phyloP scores from a whole-genome alignment of 2,888 invertebrate genomes.

The Lasioglossum zephyrum region DNA sequence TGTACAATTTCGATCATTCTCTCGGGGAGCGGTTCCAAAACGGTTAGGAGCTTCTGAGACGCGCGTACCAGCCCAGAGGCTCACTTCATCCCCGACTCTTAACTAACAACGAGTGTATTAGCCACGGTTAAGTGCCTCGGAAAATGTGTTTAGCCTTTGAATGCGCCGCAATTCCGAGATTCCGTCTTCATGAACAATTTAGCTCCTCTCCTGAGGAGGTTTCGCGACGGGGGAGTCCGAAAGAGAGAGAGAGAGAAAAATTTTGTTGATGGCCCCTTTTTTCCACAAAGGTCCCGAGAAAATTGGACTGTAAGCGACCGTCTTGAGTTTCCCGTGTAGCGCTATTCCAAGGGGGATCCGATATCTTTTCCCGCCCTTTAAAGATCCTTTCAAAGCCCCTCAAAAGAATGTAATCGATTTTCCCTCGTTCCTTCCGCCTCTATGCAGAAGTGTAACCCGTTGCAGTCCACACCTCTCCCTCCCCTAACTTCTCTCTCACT shows the following conservation, averaged over 20 bases:
- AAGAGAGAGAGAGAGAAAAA: background rate
- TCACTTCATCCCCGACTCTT: background rate
- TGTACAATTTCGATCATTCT: background rate
- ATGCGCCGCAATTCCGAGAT: background rate
- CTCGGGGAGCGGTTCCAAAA: background rate
- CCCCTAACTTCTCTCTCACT: background rate
- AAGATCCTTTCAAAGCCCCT: slow-evolving; percentile 44
- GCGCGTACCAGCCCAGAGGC: background rate
- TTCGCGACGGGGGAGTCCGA: too few species aligned
- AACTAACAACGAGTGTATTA: slow-evolving; percentile 2
- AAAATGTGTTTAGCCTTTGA: slow-evolving; percentile 21
- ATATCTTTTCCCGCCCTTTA: slow-evolving; percentile 42
- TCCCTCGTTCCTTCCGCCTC: slow-evolving; percentile 19
- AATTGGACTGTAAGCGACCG: slow-evolving; percentile 46
- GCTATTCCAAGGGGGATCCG: slow-evolving; percentile 38
- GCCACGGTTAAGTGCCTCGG: background rate
- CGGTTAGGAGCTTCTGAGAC: background rate
- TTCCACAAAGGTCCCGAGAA: slow-evolving; percentile 29
- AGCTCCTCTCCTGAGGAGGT: background rate
- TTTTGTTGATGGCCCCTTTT: slow-evolving; percentile 16
- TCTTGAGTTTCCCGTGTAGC: slow-evolving; percentile 36
- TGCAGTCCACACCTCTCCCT: background rate
- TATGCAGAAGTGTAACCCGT: background rate
- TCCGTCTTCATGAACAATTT: slow-evolving; percentile 31
- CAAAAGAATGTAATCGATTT: slow-evolving; percentile 53